Evolutionary conservation across 92 coral and sea anemone species (phyloP).

Genomic region (Paramuricea clavata): DNA sequence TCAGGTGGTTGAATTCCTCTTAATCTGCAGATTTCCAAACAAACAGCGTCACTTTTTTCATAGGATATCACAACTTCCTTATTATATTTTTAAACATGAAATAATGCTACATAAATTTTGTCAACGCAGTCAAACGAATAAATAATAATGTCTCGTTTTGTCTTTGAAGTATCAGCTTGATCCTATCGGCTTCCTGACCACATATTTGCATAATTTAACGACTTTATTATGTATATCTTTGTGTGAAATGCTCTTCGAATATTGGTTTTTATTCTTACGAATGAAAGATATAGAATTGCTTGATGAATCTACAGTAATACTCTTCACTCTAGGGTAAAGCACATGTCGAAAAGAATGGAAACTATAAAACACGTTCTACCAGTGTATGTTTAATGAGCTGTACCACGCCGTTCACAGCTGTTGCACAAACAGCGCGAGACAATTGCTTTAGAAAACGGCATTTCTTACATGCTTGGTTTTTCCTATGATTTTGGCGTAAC

Average conservation of each 20-base stretch:
- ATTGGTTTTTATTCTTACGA: neutral
- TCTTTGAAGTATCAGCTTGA: neutral
- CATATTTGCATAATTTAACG: neutral
- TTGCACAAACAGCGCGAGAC: neutral
- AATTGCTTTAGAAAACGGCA: neutral
- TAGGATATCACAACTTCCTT: no score
- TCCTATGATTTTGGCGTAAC: neutral
- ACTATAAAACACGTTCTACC: neutral
- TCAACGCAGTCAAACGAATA: neutral
- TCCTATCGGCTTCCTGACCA: neutral
- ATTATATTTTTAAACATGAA: no score
- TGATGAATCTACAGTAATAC: neutral
- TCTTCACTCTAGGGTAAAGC: neutral
- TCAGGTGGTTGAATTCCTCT: no score
- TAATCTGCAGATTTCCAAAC: no score
- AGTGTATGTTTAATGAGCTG: neutral
- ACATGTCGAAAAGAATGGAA: neutral
- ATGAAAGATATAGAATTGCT: neutral
- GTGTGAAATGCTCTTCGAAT: neutral
- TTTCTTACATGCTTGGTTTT: neutral
- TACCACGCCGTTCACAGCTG: constrained; percentile 15
- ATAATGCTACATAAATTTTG: neutral
- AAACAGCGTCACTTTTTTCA: neutral
- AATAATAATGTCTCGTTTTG: neutral
- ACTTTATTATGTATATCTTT: neutral